Conservation (phyloP, 2,113 vertebrate species). For the Semnornis frantzii region DNA sequence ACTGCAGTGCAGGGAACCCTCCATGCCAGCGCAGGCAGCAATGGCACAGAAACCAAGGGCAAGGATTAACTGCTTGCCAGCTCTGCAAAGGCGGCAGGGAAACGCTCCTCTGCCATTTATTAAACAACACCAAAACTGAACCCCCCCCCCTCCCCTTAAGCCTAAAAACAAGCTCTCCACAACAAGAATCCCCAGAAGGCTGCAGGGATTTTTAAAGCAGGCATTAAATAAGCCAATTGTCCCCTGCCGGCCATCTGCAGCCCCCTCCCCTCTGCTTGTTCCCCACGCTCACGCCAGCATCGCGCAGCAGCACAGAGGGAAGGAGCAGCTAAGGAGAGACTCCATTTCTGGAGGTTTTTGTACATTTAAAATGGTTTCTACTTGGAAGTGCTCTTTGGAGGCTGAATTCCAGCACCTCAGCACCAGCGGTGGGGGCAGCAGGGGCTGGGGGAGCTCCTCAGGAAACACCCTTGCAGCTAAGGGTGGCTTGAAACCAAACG, state of each 20-base stretch:
- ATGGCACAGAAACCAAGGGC: slow-evolving; percentile 55
- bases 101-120: background rate
- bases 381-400: background rate
- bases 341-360: background rate
- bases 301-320: background rate
- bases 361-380: background rate
- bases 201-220: background rate
- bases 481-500: background rate
- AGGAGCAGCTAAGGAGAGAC: background rate
- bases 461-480: background rate
- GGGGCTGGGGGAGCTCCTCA: background rate
- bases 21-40: slow-evolving; percentile 58
- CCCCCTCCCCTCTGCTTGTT: background rate
- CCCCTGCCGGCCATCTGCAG: background rate
- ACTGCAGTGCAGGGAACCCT: slow-evolving; percentile 78
- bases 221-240: background rate
- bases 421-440: fast-evolving
- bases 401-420: background rate
- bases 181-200: background rate
- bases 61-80: slow-evolving; percentile 55
- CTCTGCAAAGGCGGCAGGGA: background rate
- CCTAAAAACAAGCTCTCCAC: background rate
- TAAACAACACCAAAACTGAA: background rate
- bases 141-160: no score
- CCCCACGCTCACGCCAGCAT: background rate